Percentiles rank a stretch among this genome's conserved stretches.
phyloP scores from a whole-genome alignment of 2,113 vertebrate genomes.

The Triplophysa siluroides region DNA sequence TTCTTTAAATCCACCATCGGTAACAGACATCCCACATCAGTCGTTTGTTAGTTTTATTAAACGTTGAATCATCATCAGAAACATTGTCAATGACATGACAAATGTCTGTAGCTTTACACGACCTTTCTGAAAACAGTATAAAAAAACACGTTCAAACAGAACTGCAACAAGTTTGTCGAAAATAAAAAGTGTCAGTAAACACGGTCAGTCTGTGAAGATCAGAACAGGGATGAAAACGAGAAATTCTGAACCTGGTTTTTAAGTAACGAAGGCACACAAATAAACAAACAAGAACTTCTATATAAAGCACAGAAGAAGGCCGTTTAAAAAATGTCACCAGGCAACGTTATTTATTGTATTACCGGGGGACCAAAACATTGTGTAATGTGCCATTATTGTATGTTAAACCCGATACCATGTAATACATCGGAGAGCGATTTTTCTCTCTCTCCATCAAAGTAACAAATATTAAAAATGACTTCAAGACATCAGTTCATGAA shows the following conservation, averaged over 20 bases:
- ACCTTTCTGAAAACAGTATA: not conserved
- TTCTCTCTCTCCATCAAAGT: not conserved
- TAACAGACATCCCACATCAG: not conserved
- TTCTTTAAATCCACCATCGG: not conserved
- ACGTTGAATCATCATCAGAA: not conserved
- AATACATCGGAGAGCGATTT: not conserved
- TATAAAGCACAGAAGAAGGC: not conserved
- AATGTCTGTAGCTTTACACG: not conserved
- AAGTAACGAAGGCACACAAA: constrained; percentile 31
- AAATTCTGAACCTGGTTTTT: not conserved
- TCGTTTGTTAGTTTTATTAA: constrained; percentile 27
- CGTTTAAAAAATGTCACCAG: not conserved
- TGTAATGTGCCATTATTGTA: not conserved
- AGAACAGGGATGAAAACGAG: not conserved
- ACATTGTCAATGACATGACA: not conserved
- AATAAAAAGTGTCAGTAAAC: not conserved
- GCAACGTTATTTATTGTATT: not conserved
- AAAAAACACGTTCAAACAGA: constrained; percentile 33
- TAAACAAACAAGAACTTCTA: not conserved
- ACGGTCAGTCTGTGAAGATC: not conserved
- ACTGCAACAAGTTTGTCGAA: not conserved
- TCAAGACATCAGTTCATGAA: not conserved
- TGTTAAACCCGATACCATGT: not conserved
- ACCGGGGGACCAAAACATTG: not conserved
- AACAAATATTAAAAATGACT: not conserved